Evolutionary conservation across 1,140 invertebrate genomes (phyloP), one percentile per base, ranked within the genome.

Genomic region (Trichonephila clavata): DNA sequence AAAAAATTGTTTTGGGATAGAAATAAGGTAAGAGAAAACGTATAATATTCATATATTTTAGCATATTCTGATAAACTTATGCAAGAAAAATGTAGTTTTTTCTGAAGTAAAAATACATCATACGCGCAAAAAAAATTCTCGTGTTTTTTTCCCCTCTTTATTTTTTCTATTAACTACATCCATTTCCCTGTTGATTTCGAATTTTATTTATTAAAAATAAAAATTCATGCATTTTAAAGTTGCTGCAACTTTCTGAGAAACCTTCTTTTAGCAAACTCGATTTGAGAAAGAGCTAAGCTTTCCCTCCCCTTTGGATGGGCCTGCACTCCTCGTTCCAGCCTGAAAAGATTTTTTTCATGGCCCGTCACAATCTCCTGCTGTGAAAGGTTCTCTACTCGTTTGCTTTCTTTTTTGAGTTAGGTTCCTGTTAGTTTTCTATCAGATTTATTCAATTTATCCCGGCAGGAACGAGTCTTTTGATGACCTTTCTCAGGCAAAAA

Each of bases 291-390:
- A 50, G 10, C 50, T 86, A 18, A 39, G 32, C 63, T 71, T 63
- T 71, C 43, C 21, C 27, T 77, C 71, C 18, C 71, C 4, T 57
- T 39, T n/a, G 57, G 81, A 24, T 43, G 63, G 24, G 86, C 86
- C 86, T 88, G 57, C 32, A 88, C n/a, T 43, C 43, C 21, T 68
- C 39, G 43, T 65, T 10, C 21, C 21, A 63, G 20, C n/a, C 63
- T 60, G 63, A 86, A 24, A 27, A 61, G 84, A 61, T 61, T 86
- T 86, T 61, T 86, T 60, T 24, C 84, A 86, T 59, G 84, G 57
- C 20, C 39, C 27, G 32, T 20, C 59, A 57, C 39, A 27, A 61
- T 32, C 20, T 86, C 84, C 84, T 63, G 84, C 84, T 86, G 84
- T 27, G 84, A 63, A 39, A 43, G 50, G 24, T 86, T 32, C 71